These are phyloP conservation scores for Sycophila texana DNA, from an alignment of 2,888 invertebrate species.

Conservation along the genomic window DNA sequence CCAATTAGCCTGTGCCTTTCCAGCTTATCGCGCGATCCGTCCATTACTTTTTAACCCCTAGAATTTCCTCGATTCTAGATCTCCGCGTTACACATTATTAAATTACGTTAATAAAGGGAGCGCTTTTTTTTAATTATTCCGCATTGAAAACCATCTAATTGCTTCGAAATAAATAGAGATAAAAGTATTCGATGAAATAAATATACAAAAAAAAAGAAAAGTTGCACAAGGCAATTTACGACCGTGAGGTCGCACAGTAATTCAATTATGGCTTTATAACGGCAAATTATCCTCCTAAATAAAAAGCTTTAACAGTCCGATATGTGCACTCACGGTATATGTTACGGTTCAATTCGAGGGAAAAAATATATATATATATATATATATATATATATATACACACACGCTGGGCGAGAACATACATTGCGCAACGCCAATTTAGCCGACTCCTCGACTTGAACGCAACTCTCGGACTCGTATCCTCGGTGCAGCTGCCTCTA, in stretches of 20 bases:
- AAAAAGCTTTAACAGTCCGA: background rate
- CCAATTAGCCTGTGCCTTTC: background rate
- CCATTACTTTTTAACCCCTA: too few species aligned
- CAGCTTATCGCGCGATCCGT: background rate
- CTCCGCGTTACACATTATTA: too few species aligned
- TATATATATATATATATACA: background rate
- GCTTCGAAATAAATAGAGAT: too few species aligned
- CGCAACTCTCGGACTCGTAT: background rate
- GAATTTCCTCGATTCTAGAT: too few species aligned
- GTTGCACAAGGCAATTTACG: constrained; percentile 14
- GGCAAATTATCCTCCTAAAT: background rate
- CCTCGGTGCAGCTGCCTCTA: background rate
- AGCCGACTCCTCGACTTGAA: constrained; percentile 10
- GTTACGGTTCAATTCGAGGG: constrained; percentile 21
- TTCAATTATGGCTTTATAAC: constrained; percentile 26
- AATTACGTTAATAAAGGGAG: too few species aligned
- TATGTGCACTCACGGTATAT: background rate
- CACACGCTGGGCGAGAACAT: constrained; percentile 9
- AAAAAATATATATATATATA: background rate
- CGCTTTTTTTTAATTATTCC: too few species aligned
- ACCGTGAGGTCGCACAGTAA: background rate
- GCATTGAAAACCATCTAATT: too few species aligned
- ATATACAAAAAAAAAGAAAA: background rate
- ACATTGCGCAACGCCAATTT: constrained; percentile 26
- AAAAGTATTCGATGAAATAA: too few species aligned